Evolutionary conservation across 2,888 invertebrate genomes (phyloP), one percentile per base, ranked within the genome.

Genomic region (Mythimna vitellina): DNA sequence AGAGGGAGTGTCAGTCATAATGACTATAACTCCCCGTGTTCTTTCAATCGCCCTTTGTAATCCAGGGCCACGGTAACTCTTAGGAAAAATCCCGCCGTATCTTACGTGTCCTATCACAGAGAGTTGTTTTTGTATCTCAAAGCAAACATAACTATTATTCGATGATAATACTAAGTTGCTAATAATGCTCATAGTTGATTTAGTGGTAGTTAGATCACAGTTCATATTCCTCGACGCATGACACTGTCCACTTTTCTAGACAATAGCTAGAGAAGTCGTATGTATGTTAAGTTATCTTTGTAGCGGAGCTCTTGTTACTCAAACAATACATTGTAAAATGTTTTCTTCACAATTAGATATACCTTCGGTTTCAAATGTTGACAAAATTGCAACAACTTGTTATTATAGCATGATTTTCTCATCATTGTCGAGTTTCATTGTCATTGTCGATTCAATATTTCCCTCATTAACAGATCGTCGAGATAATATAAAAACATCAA

Each of bases 391-490:
- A 29, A 49, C n/a, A 54, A 61, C 53, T 60, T 64, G 29, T 46
- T 77, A 61, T 61, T 70, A 60, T 60, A 58, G 49, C 63, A 57
- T 29, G 22, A 57, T 69, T 66, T 70, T 70, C 63, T 57, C 80
- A 80, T 66, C 76, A 80, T 60, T 80, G 54, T 78, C 29, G 25
- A 38, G 80, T 74, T 75, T 80, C 54, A 78, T 78, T 64, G 73
- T 64, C 58, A 78, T 54, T 73, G 42, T 51, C 56, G 46, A 73
- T 78, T 54, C 35, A 60, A 74, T 77, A 61, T 73, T 73, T 76
- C 73, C 53, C 38, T 65, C 25, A 51, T 64, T 73, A 51, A 38
- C 60, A 51, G 53, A 35, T 5, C 35, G 10, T 0, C 10, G 35
- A 65, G 66, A 77, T 58, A 57, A 75, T 60, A 67, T 49, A 56